Evolutionary conservation across 2,113 vertebrate species (phyloP).

Genomic region (Percina caprodes): DNA sequence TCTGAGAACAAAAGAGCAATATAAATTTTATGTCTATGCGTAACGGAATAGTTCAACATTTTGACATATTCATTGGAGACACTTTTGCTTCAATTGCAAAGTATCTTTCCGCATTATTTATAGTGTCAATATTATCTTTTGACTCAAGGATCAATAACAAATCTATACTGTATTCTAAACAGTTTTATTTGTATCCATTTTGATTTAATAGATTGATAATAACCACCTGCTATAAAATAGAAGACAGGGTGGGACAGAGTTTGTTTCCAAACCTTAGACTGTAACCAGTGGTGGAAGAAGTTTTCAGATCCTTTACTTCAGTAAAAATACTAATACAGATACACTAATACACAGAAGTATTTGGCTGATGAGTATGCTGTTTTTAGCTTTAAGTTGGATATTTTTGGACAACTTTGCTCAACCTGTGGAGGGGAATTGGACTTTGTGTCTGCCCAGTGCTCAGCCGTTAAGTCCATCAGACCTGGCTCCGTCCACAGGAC

Average conservation of each 20-base stretch:
- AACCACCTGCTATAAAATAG: no score
- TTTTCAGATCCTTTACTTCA: no score
- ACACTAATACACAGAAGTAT: background rate
- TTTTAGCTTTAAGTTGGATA: conserved; percentile 3
- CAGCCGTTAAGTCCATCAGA: conserved; percentile 57
- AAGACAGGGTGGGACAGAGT: background rate
- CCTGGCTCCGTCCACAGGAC: conserved; percentile 23
- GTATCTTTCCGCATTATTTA: background rate
- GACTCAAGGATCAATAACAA: background rate
- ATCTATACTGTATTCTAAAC: background rate
- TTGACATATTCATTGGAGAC: background rate
- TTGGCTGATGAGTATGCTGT: background rate
- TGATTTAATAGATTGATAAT: background rate
- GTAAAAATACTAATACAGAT: no score
- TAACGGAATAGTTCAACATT: background rate
- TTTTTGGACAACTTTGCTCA: conserved; percentile 27
- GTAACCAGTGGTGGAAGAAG: no score
- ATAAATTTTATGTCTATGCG: background rate
- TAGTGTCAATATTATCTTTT: background rate
- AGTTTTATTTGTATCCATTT: background rate
- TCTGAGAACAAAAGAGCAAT: background rate
- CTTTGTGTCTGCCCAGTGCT: conserved; percentile 35
- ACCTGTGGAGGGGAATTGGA: conserved; percentile 17
- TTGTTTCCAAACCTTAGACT: background rate
- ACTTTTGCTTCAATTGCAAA: background rate